Evolutionary conservation across 2,888 invertebrate genomes (phyloP), one percentile per base, ranked within the genome.

Genomic region (Leucania comma): DNA sequence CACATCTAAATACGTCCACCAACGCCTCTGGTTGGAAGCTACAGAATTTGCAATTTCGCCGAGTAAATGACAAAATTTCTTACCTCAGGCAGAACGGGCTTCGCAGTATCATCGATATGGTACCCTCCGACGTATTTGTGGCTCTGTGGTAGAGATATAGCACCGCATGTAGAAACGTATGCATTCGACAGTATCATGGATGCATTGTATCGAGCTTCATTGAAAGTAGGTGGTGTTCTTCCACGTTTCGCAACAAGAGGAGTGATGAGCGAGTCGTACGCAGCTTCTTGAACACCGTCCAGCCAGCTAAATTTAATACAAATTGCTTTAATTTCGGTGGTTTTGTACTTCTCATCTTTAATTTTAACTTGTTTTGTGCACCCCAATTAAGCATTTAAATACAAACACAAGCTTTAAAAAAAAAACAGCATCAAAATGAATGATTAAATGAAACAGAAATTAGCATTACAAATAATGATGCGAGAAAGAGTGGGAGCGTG

Each of bases 121-220:
- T 92, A 93, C 14, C 94, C 94, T 46, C 89, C 93, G 42, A 94
- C 80, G 4, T 86, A 67, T 63, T 89, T 91, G 68, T 91, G 93
- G 58, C 82, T 91, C 60, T 90, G 92, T 0, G 94, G 94, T 9
- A 93, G 51, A 3, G 85, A 81, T 1, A 82, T 68, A 2, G 90
- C 75, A 14, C 68, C 75, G 8, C 92, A 90, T 3, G 89, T 68
- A 0, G 92, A 91, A 0, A 89, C 83, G 50, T 94, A 91, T 0
- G 94, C 91, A 68, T 89, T 92, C 3, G 90, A 91, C 5, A 94
- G 78, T 42, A 93, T 78, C 35, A 94, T 71, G 0, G 94, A 93
- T 0, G 86, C 91, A 32, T 93, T 93, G 68, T 87, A 88, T 38
- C 82, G 85, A 4, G 90, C 65, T 0, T 90, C 91, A 3, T 88